These are phyloP conservation scores for Pristionchus maxplancki DNA, from an alignment of 2,888 invertebrate genomes.

Conservation along the genomic window DNA sequence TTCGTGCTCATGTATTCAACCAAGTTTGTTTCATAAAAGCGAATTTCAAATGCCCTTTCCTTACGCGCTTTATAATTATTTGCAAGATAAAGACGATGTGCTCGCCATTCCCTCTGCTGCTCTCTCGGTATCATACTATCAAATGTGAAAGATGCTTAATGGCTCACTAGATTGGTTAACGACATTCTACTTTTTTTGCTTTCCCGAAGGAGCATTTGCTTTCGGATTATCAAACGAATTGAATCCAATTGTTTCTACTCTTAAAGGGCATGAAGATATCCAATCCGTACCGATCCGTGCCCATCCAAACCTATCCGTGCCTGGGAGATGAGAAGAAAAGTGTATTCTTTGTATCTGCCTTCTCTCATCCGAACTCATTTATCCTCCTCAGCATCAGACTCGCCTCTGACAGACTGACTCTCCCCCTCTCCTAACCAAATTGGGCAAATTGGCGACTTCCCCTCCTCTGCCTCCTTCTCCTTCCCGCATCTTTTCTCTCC, in stretches of 20 bases:
- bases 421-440: constrained; percentile 41
- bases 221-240: no score
- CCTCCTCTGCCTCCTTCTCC: constrained; percentile 39
- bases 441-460: constrained; percentile 51
- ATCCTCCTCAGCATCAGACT: not conserved
- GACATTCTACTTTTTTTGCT: not conserved
- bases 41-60: not conserved
- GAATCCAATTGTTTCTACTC: not conserved
- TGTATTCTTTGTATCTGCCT: not conserved
- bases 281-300: no score
- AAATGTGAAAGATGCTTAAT: not conserved
- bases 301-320: not conserved
- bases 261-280: no score
- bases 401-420: constrained; percentile 36
- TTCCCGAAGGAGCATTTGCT: not conserved
- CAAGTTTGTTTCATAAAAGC: not conserved
- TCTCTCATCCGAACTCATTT: not conserved
- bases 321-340: not conserved
- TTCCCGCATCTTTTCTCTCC: not conserved
- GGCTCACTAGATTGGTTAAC: not conserved
- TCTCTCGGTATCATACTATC: not conserved
- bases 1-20: constrained; percentile 10
- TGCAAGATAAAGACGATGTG: not conserved
- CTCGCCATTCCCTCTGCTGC: not conserved
- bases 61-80: not conserved